These are phyloP conservation scores for Lagenorhynchus albirostris DNA, from an alignment of 2,113 vertebrate genomes.

Conservation along the genomic window DNA sequence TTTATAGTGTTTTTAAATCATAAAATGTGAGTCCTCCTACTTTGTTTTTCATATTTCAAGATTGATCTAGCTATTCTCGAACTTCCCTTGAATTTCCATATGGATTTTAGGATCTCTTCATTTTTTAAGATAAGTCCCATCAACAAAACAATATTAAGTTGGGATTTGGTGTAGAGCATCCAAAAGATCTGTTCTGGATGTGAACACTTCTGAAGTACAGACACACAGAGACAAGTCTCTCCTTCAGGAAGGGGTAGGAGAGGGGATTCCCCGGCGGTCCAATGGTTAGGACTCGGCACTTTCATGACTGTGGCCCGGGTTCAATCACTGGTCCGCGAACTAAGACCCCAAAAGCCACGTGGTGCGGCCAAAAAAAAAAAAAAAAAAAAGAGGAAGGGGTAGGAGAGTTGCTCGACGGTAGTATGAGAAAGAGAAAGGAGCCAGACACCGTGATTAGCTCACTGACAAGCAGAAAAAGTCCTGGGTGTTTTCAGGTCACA, in stretches of 20 bases:
- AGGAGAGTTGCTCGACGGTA: neutral
- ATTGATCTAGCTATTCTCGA: neutral
- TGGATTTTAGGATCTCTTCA: neutral
- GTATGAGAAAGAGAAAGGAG: neutral
- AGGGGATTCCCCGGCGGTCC: neutral
- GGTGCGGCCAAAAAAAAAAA: neutral
- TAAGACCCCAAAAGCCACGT: neutral
- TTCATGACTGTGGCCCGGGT: neutral
- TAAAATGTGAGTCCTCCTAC: neutral
- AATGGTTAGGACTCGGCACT: neutral
- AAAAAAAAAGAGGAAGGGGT: neutral
- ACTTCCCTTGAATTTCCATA: neutral
- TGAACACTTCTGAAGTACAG: neutral
- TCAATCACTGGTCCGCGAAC: neutral
- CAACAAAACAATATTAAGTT: accelerated
- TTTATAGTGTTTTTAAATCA: neutral
- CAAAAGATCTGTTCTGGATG: neutral
- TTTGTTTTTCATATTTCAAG: neutral
- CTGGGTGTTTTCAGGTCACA: neutral
- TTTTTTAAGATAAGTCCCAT: neutral
- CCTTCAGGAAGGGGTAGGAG: neutral
- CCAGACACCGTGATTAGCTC: neutral
- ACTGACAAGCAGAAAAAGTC: neutral
- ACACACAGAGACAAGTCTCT: neutral
- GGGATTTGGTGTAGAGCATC: neutral